These are phyloP conservation scores for Alosa sapidissima DNA, from an alignment of 2,797 vertebrate species.

Conservation along the genomic window DNA sequence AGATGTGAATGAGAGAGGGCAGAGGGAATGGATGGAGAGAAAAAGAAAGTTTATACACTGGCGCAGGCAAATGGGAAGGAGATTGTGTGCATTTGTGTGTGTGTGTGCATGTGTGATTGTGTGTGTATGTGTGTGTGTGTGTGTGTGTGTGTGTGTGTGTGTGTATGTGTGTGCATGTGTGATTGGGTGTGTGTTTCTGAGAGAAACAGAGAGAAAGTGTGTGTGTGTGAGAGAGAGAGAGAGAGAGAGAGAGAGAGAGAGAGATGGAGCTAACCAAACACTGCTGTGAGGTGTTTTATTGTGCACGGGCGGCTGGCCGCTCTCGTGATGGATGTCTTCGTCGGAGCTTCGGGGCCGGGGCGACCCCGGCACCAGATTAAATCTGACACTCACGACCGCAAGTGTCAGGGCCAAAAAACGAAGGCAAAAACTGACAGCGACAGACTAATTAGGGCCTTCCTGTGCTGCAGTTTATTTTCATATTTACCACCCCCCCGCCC, in stretches of 20 bases:
- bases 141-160: too few relatives aligned
- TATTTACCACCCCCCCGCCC: conserved; percentile 62
- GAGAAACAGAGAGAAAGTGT: conserved; percentile 50
- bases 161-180: background rate
- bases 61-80: background rate
- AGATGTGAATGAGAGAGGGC: conserved; percentile 15
- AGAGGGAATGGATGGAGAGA: background rate
- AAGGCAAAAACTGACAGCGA: conserved; percentile 63
- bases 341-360: conserved; percentile 60
- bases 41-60: conserved; percentile 3
- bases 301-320: conserved; percentile 68
- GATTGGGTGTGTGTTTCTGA: conserved; percentile 17
- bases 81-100: background rate
- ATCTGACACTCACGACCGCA: conserved; percentile 71
- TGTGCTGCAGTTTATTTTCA: conserved; percentile 72
- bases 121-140: too few relatives aligned
- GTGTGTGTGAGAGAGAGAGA: background rate
- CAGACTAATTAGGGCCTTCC: conserved; percentile 74
- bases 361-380: conserved; percentile 73
- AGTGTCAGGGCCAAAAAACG: conserved; percentile 67
- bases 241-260: background rate
- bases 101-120: too few relatives aligned
- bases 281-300: conserved; percentile 67
- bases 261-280: conserved; percentile 44
- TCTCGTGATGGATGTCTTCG: conserved; percentile 67